A percentile compares a stretch with the other conserved stretches of the same genome.
Conservation (phyloP, 2,888 invertebrate species). For the Thereva nobilitata region DNA sequence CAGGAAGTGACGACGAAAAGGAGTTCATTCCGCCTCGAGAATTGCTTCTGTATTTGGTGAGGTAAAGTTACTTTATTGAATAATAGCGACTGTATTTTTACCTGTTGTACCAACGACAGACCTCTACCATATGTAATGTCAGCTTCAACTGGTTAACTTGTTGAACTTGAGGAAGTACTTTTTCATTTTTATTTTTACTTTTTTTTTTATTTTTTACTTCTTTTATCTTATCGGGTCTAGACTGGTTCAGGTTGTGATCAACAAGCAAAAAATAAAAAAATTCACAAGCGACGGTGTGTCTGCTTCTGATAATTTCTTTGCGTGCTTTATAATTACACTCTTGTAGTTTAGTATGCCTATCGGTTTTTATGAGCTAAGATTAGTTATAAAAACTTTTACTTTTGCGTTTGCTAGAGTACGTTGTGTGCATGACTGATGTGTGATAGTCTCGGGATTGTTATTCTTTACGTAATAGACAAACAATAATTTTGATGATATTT, state of each 20-base stretch:
- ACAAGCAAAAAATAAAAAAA: slow-evolving; percentile 19
- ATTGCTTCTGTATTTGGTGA: slow-evolving; percentile 66
- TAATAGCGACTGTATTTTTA: slow-evolving; percentile 45
- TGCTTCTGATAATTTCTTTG: background rate
- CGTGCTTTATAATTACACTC: too few relatives aligned
- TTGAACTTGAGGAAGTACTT: slow-evolving; percentile 32
- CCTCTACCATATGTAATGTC: slow-evolving; percentile 19
- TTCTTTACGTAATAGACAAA: too few relatives aligned
- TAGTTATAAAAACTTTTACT: too few relatives aligned
- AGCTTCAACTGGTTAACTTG: slow-evolving; percentile 22
- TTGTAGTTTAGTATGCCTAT: too few relatives aligned
- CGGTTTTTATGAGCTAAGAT: too few relatives aligned
- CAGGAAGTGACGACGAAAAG: slow-evolving; percentile 46
- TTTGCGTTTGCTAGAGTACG: too few relatives aligned
- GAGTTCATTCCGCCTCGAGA: slow-evolving; percentile 66
- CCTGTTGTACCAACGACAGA: slow-evolving; percentile 1
- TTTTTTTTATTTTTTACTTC: too few relatives aligned
- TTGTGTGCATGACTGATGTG: too few relatives aligned
- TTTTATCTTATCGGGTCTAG: slow-evolving; percentile 14
- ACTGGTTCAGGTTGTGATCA: slow-evolving; percentile 17
- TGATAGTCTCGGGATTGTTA: too few relatives aligned
- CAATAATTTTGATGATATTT: too few relatives aligned
- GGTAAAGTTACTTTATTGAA: slow-evolving; percentile 54
- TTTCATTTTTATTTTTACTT: background rate
- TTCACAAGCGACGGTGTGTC: slow-evolving; percentile 18